Conservation (phyloP, 2,113 vertebrate species). For the Saccopteryx leptura region DNA sequence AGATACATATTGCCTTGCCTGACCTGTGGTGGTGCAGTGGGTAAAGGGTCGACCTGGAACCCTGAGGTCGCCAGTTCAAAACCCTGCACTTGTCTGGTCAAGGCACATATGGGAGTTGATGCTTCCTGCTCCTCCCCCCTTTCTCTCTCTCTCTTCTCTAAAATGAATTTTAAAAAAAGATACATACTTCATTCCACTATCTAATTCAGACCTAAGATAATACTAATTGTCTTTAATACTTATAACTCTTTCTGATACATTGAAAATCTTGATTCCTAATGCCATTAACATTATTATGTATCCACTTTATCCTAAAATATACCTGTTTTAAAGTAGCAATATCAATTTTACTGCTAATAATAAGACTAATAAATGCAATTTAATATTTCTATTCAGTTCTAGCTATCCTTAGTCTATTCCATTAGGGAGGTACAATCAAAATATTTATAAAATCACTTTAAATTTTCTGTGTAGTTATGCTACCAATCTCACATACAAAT, state of each 20-base stretch:
- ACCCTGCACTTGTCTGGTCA: too few species aligned
- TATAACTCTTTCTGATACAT: background rate
- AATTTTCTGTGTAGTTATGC: background rate
- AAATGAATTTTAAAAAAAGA: background rate
- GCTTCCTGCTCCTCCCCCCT: too few species aligned
- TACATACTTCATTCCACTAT: background rate
- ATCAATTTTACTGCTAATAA: background rate
- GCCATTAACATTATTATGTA: background rate
- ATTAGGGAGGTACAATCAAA: background rate
- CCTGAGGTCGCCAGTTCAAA: too few species aligned
- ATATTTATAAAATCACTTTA: background rate
- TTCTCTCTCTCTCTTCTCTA: background rate
- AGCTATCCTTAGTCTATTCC: background rate
- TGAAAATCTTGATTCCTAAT: conserved; percentile 37
- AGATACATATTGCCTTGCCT: background rate
- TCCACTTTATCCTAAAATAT: background rate
- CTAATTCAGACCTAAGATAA: conserved; percentile 23
- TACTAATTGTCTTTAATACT: conserved; percentile 4
- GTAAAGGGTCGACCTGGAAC: too few species aligned
- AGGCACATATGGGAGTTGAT: too few species aligned
- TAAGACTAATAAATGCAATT: background rate
- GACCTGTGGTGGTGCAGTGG: too few species aligned
- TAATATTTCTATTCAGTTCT: conserved; percentile 23
- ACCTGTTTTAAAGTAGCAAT: background rate
- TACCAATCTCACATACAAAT: background rate